phyloP scores from a whole-genome alignment of 2,888 invertebrate species.

The Auanema sp. region DNA sequence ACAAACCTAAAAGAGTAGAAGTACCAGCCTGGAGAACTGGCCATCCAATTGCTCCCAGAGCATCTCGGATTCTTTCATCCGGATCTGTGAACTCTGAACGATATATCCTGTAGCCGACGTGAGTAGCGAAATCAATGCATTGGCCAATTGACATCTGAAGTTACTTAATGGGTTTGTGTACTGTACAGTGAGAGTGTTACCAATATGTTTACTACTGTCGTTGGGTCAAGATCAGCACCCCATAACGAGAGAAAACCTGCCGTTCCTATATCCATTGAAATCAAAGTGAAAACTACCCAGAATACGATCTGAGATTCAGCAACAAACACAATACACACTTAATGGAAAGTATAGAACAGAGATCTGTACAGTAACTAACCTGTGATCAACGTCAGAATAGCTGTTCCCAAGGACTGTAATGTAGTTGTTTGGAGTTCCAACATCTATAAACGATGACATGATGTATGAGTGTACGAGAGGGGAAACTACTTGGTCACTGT shows the following conservation, averaged over 20 bases:
- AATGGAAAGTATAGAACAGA: too few species aligned
- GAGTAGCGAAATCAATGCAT: conserved; percentile 63
- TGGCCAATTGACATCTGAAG: conserved; percentile 62
- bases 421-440: conserved; percentile 57
- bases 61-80: conserved; percentile 49
- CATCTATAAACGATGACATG: conserved; percentile 31
- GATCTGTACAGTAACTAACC: too few species aligned
- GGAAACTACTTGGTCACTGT: conserved; percentile 55
- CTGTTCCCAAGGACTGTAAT: conserved; percentile 60
- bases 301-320: conserved; percentile 60
- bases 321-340: conserved; percentile 62
- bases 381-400: conserved; percentile 55
- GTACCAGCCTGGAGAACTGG: conserved; percentile 63
- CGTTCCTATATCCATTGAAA: conserved; percentile 59
- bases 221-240: conserved; percentile 63
- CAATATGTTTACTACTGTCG: conserved; percentile 63
- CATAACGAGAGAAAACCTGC: conserved; percentile 61
- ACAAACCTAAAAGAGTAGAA: conserved; percentile 51
- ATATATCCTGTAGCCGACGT: conserved; percentile 62
- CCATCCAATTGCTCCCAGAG: conserved; percentile 63
- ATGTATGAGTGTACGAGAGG: background rate
- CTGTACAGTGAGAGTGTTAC: too few species aligned
- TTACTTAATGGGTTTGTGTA: too few species aligned
- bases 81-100: conserved; percentile 39
- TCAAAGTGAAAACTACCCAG: conserved; percentile 62